Evolutionary conservation across 2,888 invertebrate genomes (phyloP).

Genomic region (Malthinus seriepunctatus): DNA sequence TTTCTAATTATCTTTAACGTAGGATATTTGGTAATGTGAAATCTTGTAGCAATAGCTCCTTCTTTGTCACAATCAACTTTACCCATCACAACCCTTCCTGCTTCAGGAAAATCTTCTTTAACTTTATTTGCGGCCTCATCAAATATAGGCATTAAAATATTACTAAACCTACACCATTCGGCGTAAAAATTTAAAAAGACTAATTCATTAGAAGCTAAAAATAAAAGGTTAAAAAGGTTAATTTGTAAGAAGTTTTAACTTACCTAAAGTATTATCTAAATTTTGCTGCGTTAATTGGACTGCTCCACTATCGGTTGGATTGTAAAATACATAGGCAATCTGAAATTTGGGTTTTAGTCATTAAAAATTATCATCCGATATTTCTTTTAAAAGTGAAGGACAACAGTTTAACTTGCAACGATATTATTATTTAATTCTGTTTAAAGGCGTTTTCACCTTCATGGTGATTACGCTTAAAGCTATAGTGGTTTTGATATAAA

Average conservation of each 20-base stretch:
- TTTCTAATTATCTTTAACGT: slow-evolving; percentile 94
- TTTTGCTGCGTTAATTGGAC: slow-evolving; percentile 79
- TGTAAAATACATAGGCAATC: slow-evolving; percentile 65
- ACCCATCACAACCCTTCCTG: slow-evolving; percentile 88
- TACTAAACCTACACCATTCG: slow-evolving; percentile 99
- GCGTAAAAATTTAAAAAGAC: slow-evolving; percentile 99
- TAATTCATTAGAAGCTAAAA: slow-evolving; percentile 92
- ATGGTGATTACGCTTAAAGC: too few relatives aligned
- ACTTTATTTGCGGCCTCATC: slow-evolving; percentile 93
- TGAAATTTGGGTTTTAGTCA: slow-evolving; percentile 42
- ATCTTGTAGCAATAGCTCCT: slow-evolving; percentile 82
- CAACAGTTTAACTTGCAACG: too few relatives aligned
- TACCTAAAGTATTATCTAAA: slow-evolving; percentile 84
- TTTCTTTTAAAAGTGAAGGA: too few relatives aligned
- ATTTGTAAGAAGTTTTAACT: slow-evolving; percentile 43
- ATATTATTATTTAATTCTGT: too few relatives aligned
- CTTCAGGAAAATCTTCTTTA: slow-evolving; percentile 73
- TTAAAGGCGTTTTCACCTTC: too few relatives aligned
- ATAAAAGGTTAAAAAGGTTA: slow-evolving; percentile 30
- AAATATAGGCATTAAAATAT: slow-evolving; percentile 93
- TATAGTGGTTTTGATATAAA: too few relatives aligned
- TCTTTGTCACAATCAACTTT: slow-evolving; percentile 98
- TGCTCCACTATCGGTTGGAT: slow-evolving; percentile 80
- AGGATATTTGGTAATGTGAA: slow-evolving; percentile 98
- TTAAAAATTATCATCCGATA: too few relatives aligned